These are phyloP conservation scores for Drosophila melanica DNA, from an alignment of 1,140 invertebrate genomes.

Conservation along the genomic window DNA sequence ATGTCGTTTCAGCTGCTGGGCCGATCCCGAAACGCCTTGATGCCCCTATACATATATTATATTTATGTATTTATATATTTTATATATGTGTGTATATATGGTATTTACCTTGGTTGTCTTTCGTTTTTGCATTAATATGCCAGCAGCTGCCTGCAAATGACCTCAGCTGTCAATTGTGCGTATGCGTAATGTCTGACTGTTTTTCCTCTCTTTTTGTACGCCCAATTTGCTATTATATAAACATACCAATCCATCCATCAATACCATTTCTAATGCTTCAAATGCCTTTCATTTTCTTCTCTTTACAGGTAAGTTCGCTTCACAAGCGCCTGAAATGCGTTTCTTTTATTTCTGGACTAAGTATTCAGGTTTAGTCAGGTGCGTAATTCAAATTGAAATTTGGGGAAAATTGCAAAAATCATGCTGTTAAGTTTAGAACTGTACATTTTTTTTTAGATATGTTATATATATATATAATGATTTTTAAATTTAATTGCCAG, in stretches of 20 bases:
- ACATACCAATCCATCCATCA: constrained; percentile 3
- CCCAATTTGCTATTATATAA: constrained; percentile 26
- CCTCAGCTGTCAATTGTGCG: constrained; percentile 45
- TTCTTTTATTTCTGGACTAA: not conserved
- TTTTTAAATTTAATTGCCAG: no score
- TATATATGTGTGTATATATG: constrained; percentile 8
- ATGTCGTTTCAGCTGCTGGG: constrained; percentile 51
- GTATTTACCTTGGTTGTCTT: constrained; percentile 24
- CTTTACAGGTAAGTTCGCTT: constrained; percentile 32
- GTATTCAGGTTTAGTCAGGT: constrained; percentile 7
- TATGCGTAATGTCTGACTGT: constrained; percentile 18
- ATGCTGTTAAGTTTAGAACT: no score
- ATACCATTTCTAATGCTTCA: constrained; percentile 4
- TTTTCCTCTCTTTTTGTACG: not conserved
- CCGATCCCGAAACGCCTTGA: constrained; percentile 22
- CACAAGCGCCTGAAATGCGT: not conserved
- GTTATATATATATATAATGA: no score
- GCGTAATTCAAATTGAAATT: constrained; percentile 11
- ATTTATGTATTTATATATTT: not conserved
- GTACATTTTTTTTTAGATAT: no score
- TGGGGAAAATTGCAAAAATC: not conserved
- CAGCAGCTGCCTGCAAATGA: constrained; percentile 32
- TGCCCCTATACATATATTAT: constrained; percentile 3
- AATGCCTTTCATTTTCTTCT: not conserved
- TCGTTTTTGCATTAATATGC: constrained; percentile 36